These are phyloP conservation scores for Phalanger gymnotis DNA, from an alignment of 2,797 vertebrate genomes.

Conservation along the genomic window DNA sequence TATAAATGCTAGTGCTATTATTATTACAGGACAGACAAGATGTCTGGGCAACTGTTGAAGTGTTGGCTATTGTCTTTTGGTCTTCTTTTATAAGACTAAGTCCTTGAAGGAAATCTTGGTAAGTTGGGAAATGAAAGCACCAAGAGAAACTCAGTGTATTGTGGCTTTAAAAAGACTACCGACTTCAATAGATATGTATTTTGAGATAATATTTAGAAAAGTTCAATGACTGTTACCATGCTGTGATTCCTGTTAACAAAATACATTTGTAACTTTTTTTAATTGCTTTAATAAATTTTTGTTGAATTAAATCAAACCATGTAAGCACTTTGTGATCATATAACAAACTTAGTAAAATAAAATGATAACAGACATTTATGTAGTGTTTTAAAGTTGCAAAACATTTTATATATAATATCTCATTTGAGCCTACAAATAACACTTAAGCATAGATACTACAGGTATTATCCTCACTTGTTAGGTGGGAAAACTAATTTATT, in stretches of 20 bases:
- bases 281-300: background rate
- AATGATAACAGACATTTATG: background rate
- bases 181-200: background rate
- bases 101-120: too few relatives aligned
- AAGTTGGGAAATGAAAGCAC: too few relatives aligned
- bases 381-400: background rate
- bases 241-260: background rate
- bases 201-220: background rate
- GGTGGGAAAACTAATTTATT: background rate
- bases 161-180: too few relatives aligned
- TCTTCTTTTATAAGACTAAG: too few relatives aligned
- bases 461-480: background rate
- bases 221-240: background rate
- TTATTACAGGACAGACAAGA: too few relatives aligned
- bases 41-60: too few relatives aligned
- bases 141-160: too few relatives aligned
- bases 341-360: background rate
- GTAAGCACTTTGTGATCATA: background rate
- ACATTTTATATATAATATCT: background rate
- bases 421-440: background rate
- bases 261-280: background rate
- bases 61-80: too few relatives aligned
- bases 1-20: too few relatives aligned
- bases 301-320: background rate
- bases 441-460: background rate